Evolutionary conservation across 2,797 vertebrate species (phyloP), one percentile per base, ranked within the genome.

Genomic region (Epinephelus coioides): DNA sequence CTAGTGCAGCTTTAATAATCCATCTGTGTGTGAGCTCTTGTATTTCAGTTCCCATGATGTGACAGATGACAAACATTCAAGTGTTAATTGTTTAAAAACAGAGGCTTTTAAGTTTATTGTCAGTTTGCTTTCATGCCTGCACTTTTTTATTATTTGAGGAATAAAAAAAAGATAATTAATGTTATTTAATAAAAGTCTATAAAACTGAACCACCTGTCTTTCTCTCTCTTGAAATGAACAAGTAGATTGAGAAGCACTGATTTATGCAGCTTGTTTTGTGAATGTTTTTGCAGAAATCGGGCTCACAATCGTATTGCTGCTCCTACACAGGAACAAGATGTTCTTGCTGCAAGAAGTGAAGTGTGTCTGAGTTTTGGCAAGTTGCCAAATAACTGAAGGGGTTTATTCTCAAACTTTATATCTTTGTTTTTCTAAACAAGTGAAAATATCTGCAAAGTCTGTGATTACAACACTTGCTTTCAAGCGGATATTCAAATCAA

Each of bases 181-280:
- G 76, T 85, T 85, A 69, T 87, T 78, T 88, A 89, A 88, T 87
- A 82, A 84, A 88, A 71, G 38, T 56, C 19, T 50, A 30, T 73
- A 66, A 74, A 85, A 46, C 11, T 1, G 23, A 68, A 59, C 11
- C 19, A 6, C n/a, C 18, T 40, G 68, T 73, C 25, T 71, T 23
- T 65, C 15, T 70, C 21, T 67, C 8, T 78, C n/a, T 70, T 67
- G 19, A 70, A 34, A 11, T 50, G 7, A 6, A 61, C 8, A 23
- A 23, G 50, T 0, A 6, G 40, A 68, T 53, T 30, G 14, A 0
- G 18, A 34, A 55, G 55, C 18, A 0, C n/a, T 10, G 54, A 65
- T 18, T 15, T 27, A 1, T 18, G 10, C 44, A 27, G 30, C 49
- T 62, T 69, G 54, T 65, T 55, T 40, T 19, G 12, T 18, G 3